Evolutionary conservation across 2,797 vertebrate genomes (phyloP).

Genomic region (Xenops minutus): DNA sequence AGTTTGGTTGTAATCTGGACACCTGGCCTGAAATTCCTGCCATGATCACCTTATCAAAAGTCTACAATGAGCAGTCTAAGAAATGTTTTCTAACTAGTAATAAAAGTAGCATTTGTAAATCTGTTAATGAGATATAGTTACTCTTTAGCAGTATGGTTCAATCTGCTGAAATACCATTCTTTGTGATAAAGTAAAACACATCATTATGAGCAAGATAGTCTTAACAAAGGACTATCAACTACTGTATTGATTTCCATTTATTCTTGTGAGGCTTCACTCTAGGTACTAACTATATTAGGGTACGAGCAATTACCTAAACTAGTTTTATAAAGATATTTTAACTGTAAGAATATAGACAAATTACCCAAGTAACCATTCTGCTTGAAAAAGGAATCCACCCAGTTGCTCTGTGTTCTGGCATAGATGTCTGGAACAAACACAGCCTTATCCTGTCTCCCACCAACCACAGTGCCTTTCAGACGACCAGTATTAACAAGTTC

Average conservation of each 20-base stretch:
- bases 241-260: neutral
- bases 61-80: neutral
- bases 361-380: conserved; percentile 96
- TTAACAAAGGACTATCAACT: neutral
- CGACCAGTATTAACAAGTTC: conserved; percentile 88
- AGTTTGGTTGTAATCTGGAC: neutral
- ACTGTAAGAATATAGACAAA: neutral
- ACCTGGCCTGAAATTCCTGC: neutral
- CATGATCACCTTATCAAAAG: neutral
- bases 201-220: neutral
- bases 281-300: neutral
- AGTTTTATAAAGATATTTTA: conserved; percentile 1
- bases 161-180: neutral
- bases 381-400: conserved; percentile 95
- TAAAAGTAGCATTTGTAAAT: neutral
- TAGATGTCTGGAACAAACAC: conserved; percentile 96
- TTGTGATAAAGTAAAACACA: neutral
- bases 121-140: neutral
- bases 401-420: conserved; percentile 89
- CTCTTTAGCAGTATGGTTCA: neutral
- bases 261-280: neutral
- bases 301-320: neutral
- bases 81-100: neutral
- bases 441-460: conserved; percentile 92
- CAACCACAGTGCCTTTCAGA: conserved; percentile 88